phyloP scores from a whole-genome alignment of 1,140 invertebrate genomes.

The Harlomillsia oculata region DNA sequence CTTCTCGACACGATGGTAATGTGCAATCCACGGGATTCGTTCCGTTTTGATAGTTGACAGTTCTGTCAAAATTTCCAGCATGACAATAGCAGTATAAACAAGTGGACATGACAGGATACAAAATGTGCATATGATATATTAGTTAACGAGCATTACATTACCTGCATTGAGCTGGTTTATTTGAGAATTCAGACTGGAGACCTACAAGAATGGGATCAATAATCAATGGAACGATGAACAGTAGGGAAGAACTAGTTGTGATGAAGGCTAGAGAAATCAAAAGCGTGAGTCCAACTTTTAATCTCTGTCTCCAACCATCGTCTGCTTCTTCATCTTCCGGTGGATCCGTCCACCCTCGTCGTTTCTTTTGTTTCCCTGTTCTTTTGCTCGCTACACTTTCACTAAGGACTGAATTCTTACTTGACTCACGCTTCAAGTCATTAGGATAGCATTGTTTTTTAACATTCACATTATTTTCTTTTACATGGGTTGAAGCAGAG shows the following conservation, averaged over 20 bases:
- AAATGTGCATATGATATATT: not conserved
- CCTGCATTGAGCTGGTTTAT: slow-evolving; percentile 60
- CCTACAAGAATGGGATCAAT: slow-evolving; percentile 82
- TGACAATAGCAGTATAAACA: not conserved
- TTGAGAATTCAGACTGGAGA: slow-evolving; percentile 68
- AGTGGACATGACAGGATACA: not conserved
- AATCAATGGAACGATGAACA: slow-evolving; percentile 79
- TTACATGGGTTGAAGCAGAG: too few relatives aligned
- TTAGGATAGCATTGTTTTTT: too few relatives aligned
- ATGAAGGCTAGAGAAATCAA: slow-evolving; percentile 65
- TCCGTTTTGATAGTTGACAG: slow-evolving; percentile 56
- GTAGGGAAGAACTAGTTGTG: slow-evolving; percentile 65
- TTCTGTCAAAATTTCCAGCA: slow-evolving; percentile 1
- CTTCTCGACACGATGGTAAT: slow-evolving; percentile 79
- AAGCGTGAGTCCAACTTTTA: slow-evolving; percentile 11
- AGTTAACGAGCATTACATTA: too few relatives aligned
- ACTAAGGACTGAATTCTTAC: too few relatives aligned
- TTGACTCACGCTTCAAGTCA: too few relatives aligned
- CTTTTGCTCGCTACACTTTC: too few relatives aligned
- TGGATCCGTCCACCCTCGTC: too few relatives aligned
- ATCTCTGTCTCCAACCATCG: slow-evolving; percentile 26
- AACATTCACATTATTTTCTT: too few relatives aligned
- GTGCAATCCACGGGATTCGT: slow-evolving; percentile 62
- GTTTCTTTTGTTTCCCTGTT: too few relatives aligned
- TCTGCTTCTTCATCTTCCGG: slow-evolving; percentile 1